phyloP scores from a whole-genome alignment of 2,888 invertebrate genomes.

The Drosophila mimetica region DNA sequence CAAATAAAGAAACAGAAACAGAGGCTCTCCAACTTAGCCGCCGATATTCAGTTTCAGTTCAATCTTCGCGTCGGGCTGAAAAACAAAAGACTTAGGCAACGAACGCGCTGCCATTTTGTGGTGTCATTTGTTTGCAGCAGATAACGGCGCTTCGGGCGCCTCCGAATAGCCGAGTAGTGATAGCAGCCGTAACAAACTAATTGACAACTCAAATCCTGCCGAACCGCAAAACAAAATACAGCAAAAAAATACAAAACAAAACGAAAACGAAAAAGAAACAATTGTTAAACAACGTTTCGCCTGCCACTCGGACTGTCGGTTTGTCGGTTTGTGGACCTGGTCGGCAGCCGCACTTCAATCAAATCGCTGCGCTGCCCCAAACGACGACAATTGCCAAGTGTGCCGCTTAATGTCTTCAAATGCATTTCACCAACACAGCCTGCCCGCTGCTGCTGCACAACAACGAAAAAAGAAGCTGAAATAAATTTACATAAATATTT shows the following conservation, averaged over 20 bases:
- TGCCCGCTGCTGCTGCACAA: conserved; percentile 15
- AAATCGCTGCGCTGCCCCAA: conserved; percentile 67
- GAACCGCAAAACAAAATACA: conserved; percentile 49
- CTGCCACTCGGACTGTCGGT: conserved; percentile 45
- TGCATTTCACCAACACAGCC: conserved; percentile 56
- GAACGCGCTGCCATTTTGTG: conserved; percentile 68
- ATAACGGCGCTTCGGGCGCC: conserved; percentile 66
- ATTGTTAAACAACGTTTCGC: conserved; percentile 67
- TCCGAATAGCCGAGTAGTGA: conserved; percentile 60
- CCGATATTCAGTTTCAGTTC: conserved; percentile 24
- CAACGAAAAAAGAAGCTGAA: conserved; percentile 61
- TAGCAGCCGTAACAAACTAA: conserved; percentile 72
- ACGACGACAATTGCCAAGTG: conserved; percentile 76
- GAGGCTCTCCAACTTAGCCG: conserved; percentile 24
- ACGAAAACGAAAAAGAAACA: conserved; percentile 53
- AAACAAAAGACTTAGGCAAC: conserved; percentile 79
- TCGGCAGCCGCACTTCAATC: conserved; percentile 60
- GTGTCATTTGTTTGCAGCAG: conserved; percentile 50
- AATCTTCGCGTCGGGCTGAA: conserved; percentile 19
- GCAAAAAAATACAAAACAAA: conserved; percentile 38
- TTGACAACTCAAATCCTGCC: conserved; percentile 80
- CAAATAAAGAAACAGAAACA: conserved; percentile 51
- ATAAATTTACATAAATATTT: conserved; percentile 80
- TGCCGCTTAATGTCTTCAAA: conserved; percentile 78
- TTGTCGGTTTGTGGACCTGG: conserved; percentile 16